These are phyloP conservation scores for Encarsia formosa DNA, from an alignment of 2,888 invertebrate species.

Conservation along the genomic window DNA sequence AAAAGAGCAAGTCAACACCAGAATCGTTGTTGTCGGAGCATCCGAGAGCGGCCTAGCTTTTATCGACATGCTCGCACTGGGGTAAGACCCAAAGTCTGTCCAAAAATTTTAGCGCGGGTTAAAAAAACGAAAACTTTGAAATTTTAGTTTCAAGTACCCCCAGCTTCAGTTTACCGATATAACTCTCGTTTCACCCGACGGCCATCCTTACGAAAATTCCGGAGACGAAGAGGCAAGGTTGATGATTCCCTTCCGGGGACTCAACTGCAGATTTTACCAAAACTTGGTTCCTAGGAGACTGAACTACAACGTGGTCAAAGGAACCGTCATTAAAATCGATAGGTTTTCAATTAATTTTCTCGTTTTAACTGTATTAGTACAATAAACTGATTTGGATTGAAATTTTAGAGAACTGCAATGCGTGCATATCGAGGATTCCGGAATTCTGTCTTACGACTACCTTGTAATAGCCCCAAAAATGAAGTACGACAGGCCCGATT, in stretches of 20 bases:
- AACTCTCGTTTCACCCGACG: conserved; percentile 65
- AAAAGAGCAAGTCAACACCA: conserved; percentile 56
- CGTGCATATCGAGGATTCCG: conserved; percentile 42
- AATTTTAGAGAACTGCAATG: conserved; percentile 4
- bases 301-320: conserved; percentile 65
- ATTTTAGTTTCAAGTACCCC: conserved; percentile 7
- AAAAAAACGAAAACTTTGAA: background rate
- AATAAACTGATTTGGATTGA: background rate
- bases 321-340: conserved; percentile 57
- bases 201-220: conserved; percentile 56
- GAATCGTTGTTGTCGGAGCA: conserved; percentile 64
- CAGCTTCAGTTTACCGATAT: conserved; percentile 63
- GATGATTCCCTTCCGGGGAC: conserved; percentile 57
- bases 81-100: conserved; percentile 43
- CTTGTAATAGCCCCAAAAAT: too few species aligned
- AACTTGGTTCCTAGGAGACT: conserved; percentile 59
- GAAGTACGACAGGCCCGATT: too few species aligned
- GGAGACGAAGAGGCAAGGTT: conserved; percentile 46
- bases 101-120: background rate
- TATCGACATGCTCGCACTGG: conserved; percentile 58
- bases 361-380: background rate
- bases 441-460: conserved; percentile 43
- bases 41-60: conserved; percentile 64
- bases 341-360: conserved; percentile 53
- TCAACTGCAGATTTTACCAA: conserved; percentile 56